These are phyloP conservation scores for Galerucella calmariensis DNA, from an alignment of 2,888 invertebrate species.

Conservation along the genomic window DNA sequence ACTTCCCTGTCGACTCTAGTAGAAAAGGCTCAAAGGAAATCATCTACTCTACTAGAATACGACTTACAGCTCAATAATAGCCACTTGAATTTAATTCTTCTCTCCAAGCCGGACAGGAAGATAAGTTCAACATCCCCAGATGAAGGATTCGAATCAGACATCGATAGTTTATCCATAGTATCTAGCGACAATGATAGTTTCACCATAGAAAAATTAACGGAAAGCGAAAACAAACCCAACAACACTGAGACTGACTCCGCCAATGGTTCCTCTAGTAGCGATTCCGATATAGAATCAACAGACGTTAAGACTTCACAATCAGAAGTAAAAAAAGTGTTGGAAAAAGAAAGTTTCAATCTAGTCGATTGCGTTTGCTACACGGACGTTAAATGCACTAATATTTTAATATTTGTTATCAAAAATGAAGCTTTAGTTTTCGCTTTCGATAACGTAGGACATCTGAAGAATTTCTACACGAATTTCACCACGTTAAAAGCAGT, in stretches of 20 bases:
- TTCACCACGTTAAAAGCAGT: conserved; percentile 64
- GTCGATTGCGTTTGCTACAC: conserved; percentile 64
- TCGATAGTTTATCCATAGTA: conserved; percentile 63
- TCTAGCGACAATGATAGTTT: conserved; percentile 62
- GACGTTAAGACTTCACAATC: conserved; percentile 28
- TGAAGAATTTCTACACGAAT: conserved; percentile 60
- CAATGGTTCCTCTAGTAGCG: conserved; percentile 62
- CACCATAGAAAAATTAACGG: conserved; percentile 44
- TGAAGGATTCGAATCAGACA: conserved; percentile 67
- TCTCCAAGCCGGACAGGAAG: conserved; percentile 47
- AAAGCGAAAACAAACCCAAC: conserved; percentile 49
- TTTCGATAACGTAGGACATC: conserved; percentile 56
- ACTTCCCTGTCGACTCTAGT: conserved; percentile 60
- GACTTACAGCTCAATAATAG: conserved; percentile 57
- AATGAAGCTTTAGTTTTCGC: conserved; percentile 62
- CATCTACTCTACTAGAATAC: conserved; percentile 57
- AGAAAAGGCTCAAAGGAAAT: conserved; percentile 58
- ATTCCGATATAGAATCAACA: conserved; percentile 58
- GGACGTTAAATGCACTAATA: conserved; percentile 62
- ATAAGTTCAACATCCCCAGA: conserved; percentile 53
- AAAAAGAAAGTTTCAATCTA: conserved; percentile 60
- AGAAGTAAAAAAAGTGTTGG: conserved; percentile 6
- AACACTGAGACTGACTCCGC: conserved; percentile 63
- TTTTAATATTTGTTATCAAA: conserved; percentile 62
- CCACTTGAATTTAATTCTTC: conserved; percentile 56